phyloP scores from a whole-genome alignment of 2,113 vertebrate species.

The Ceyx cyanopectus region DNA sequence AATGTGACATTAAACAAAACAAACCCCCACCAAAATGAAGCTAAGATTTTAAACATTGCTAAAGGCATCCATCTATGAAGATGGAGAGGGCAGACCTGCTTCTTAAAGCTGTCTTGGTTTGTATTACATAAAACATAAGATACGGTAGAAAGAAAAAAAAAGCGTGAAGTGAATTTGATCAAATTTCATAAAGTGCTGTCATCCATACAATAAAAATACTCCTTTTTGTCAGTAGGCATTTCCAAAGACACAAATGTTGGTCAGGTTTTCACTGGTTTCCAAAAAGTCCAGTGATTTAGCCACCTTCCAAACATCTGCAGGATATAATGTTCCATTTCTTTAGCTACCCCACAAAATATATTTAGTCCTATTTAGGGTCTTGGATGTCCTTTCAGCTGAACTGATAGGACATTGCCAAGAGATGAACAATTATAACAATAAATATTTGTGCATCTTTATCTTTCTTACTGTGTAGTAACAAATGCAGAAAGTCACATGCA shows the following conservation, averaged over 20 bases:
- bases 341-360: background rate
- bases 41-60: conserved; percentile 37
- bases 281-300: background rate
- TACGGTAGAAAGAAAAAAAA: background rate
- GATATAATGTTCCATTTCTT: conserved; percentile 35
- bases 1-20: conserved; percentile 17
- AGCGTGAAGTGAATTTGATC: background rate
- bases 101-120: conserved; percentile 7
- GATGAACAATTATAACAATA: background rate
- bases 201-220: background rate
- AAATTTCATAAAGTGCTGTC: background rate
- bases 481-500: background rate
- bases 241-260: background rate
- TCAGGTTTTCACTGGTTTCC: background rate
- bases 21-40: background rate
- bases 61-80: background rate
- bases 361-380: conserved; percentile 3
- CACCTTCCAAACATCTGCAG: background rate
- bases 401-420: background rate
- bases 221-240: background rate
- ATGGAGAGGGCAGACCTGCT: conserved; percentile 1
- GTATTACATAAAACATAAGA: background rate
- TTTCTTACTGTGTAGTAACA: background rate
- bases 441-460: background rate
- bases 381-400: background rate